phyloP scores from a whole-genome alignment of 2,888 invertebrate species.

The Chloroclystis v-ata region DNA sequence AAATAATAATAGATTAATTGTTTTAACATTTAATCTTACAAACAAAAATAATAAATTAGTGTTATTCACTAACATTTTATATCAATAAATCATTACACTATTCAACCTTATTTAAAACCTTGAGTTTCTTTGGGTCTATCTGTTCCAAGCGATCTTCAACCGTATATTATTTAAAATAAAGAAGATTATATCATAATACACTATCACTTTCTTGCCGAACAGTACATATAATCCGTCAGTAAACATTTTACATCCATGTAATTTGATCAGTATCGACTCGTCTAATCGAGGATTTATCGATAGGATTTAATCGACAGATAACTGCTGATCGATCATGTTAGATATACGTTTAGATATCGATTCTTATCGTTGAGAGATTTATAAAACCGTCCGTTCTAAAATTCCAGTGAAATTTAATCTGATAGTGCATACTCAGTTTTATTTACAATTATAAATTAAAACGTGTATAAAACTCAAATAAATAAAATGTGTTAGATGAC shows the following conservation, averaged over 20 bases:
- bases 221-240: slow-evolving; percentile 26
- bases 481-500: too few species aligned
- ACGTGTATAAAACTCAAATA: too few species aligned
- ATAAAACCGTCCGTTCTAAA: slow-evolving; percentile 44
- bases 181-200: too few species aligned
- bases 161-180: too few species aligned
- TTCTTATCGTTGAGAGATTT: slow-evolving; percentile 59
- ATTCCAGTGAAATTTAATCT: slow-evolving; percentile 28
- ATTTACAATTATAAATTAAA: not conserved
- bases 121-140: too few species aligned
- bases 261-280: slow-evolving; percentile 54
- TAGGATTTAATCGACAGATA: slow-evolving; percentile 58
- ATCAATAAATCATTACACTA: too few species aligned
- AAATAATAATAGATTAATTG: too few species aligned
- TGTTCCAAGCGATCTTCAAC: too few species aligned
- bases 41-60: too few species aligned
- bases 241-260: slow-evolving; percentile 52
- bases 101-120: too few species aligned
- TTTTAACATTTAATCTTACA: too few species aligned
- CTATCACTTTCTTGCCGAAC: slow-evolving; percentile 1
- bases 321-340: slow-evolving; percentile 62
- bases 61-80: too few species aligned
- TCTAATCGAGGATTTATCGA: slow-evolving; percentile 46
- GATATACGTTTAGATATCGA: slow-evolving; percentile 61
- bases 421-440: slow-evolving; percentile 6